A percentile compares a stretch with the other conserved stretches of the same genome.
These are phyloP conservation scores for Lasius platythorax DNA, from an alignment of 2,888 invertebrate species.

Conservation along the genomic window DNA sequence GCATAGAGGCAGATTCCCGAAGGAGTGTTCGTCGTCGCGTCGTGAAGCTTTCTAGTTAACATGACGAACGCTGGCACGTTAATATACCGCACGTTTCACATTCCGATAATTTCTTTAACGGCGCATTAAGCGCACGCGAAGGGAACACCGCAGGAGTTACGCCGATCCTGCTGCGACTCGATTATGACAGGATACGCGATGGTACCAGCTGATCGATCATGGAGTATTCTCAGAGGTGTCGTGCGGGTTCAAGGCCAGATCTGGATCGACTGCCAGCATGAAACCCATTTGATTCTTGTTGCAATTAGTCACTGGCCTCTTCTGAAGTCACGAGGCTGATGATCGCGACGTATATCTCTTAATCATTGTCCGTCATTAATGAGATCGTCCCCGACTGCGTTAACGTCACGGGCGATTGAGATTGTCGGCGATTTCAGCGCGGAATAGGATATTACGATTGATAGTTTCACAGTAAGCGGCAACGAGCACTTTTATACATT, in stretches of 20 bases:
- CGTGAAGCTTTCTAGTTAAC: conserved; percentile 50
- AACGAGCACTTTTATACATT: background rate
- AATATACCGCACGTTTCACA: conserved; percentile 52
- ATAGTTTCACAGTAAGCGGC: conserved; percentile 14
- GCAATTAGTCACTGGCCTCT: conserved; percentile 75
- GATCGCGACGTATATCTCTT: conserved; percentile 62
- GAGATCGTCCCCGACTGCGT: conserved; percentile 48
- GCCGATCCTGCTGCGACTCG: conserved; percentile 62
- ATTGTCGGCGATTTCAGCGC: conserved; percentile 49
- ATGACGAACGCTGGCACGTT: conserved; percentile 42
- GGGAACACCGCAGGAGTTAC: conserved; percentile 56
- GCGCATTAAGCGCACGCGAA: conserved; percentile 53
- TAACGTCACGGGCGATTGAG: conserved; percentile 49
- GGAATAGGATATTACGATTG: conserved; percentile 43
- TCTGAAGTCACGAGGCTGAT: conserved; percentile 63
- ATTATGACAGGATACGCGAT: conserved; percentile 56
- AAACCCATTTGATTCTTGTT: conserved; percentile 68
- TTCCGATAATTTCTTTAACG: conserved; percentile 56
- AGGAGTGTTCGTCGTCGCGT: conserved; percentile 23
- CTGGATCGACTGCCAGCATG: conserved; percentile 52
- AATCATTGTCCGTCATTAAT: conserved; percentile 59
- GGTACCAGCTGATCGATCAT: conserved; percentile 62
- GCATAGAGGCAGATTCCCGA: conserved; percentile 1
- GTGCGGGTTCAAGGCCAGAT: conserved; percentile 51
- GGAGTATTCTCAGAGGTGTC: conserved; percentile 44